These are phyloP conservation scores for Meda fulgida DNA, from an alignment of 2,797 vertebrate species.

Conservation along the genomic window DNA sequence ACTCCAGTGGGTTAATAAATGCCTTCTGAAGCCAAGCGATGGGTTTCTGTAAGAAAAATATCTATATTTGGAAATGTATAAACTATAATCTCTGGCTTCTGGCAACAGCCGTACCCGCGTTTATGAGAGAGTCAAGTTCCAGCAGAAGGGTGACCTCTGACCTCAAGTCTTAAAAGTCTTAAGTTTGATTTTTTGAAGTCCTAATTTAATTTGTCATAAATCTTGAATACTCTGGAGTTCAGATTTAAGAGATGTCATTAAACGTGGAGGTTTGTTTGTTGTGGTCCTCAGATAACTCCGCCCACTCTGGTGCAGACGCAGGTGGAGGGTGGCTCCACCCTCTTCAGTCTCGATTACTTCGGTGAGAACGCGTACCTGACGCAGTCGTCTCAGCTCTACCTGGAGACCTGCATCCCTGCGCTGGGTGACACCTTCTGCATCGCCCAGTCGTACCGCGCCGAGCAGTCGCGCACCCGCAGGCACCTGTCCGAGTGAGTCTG, in stretches of 20 bases:
- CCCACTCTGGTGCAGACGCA: slow-evolving; percentile 96
- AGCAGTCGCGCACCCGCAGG: slow-evolving; percentile 93
- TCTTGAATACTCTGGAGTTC: no score
- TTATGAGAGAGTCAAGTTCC: no score
- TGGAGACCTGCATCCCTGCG: slow-evolving; percentile 95
- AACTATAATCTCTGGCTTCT: no score
- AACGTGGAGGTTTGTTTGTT: not conserved
- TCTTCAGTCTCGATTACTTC: slow-evolving; percentile 94
- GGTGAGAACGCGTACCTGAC: slow-evolving; percentile 94
- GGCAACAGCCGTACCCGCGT: no score
- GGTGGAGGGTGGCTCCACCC: slow-evolving; percentile 94
- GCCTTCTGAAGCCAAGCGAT: no score
- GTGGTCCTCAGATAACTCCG: slow-evolving; percentile 81
- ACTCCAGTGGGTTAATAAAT: no score
- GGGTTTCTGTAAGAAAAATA: no score
- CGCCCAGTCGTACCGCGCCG: slow-evolving; percentile 93
- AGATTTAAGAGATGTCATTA: not conserved
- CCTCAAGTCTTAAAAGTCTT: no score
- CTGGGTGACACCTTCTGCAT: slow-evolving; percentile 92
- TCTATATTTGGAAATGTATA: no score
- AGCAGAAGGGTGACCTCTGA: no score
- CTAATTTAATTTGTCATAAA: no score
- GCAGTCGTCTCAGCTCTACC: slow-evolving; percentile 95
- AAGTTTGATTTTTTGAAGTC: no score
- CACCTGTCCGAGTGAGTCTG: slow-evolving; percentile 89